Evolutionary conservation across 1,140 invertebrate genomes (phyloP).

Genomic region (Ectropis grisescens): DNA sequence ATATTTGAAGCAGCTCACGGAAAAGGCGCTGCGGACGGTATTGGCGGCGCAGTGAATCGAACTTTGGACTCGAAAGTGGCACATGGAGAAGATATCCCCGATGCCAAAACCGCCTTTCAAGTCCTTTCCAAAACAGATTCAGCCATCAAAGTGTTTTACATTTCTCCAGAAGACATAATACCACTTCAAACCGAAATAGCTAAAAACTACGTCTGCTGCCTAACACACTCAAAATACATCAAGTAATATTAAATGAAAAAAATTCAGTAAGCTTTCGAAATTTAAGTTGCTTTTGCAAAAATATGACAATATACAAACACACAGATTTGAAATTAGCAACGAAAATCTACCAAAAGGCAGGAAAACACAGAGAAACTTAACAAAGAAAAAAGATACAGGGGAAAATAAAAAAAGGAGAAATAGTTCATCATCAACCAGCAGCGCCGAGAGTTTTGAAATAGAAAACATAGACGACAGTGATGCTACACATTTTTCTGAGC

Average conservation of each 20-base stretch:
- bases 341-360: too few species aligned
- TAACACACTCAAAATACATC: slow-evolving; percentile 3
- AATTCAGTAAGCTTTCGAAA: slow-evolving; percentile 1
- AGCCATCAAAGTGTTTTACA: slow-evolving; percentile 4
- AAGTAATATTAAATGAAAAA: neutral
- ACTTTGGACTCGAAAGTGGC: slow-evolving; percentile 5
- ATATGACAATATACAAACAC: too few species aligned
- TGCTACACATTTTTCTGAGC: too few species aligned
- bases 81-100: slow-evolving; percentile 8
- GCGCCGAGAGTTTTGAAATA: too few species aligned
- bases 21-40: slow-evolving; percentile 19
- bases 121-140: neutral
- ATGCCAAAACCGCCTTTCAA: slow-evolving; percentile 5
- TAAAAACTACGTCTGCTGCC: neutral
- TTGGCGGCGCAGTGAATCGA: slow-evolving; percentile 14
- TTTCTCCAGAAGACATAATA: slow-evolving; percentile 2
- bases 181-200: neutral
- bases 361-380: too few species aligned
- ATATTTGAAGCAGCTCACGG: slow-evolving; percentile 18
- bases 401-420: too few species aligned
- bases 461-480: too few species aligned
- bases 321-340: too few species aligned
- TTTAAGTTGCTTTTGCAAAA: slow-evolving; percentile 8
- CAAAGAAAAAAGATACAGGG: too few species aligned
- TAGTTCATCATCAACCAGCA: too few species aligned